phyloP scores from a whole-genome alignment of 2,797 vertebrate genomes.

The Muscicapa striata region DNA sequence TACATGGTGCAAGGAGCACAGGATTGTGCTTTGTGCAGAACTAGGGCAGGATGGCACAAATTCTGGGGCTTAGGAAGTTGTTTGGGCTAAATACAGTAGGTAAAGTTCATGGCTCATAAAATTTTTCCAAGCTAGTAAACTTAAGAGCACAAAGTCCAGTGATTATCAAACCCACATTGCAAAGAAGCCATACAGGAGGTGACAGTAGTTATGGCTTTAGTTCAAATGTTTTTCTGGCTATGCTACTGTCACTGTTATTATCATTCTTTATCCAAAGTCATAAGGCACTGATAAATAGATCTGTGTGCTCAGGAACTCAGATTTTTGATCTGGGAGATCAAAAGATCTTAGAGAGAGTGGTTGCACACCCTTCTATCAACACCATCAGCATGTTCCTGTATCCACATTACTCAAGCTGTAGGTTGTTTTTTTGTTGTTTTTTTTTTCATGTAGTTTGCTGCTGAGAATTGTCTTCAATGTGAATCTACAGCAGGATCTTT shows the following conservation, averaged over 20 bases:
- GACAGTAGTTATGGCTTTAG: background rate
- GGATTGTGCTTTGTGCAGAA: background rate
- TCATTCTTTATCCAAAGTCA: background rate
- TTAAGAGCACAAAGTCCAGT: background rate
- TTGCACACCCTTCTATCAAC: background rate
- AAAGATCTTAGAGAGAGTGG: background rate
- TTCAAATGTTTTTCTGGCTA: background rate
- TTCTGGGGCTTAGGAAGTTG: background rate
- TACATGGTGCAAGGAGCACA: background rate
- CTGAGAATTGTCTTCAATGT: background rate
- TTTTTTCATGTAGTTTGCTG: background rate
- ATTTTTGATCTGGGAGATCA: background rate
- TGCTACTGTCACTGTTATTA: background rate
- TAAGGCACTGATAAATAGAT: background rate
- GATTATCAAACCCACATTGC: background rate
- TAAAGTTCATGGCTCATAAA: background rate
- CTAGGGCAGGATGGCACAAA: background rate
- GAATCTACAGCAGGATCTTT: background rate
- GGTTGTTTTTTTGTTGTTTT: too few relatives aligned
- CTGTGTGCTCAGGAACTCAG: background rate
- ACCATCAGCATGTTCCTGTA: background rate
- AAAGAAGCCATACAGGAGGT: background rate
- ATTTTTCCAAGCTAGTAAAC: background rate
- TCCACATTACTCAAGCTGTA: background rate
- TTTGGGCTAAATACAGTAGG: background rate